These are phyloP conservation scores for Bhutanitis thaidina DNA, from an alignment of 2,888 invertebrate genomes.

Conservation along the genomic window DNA sequence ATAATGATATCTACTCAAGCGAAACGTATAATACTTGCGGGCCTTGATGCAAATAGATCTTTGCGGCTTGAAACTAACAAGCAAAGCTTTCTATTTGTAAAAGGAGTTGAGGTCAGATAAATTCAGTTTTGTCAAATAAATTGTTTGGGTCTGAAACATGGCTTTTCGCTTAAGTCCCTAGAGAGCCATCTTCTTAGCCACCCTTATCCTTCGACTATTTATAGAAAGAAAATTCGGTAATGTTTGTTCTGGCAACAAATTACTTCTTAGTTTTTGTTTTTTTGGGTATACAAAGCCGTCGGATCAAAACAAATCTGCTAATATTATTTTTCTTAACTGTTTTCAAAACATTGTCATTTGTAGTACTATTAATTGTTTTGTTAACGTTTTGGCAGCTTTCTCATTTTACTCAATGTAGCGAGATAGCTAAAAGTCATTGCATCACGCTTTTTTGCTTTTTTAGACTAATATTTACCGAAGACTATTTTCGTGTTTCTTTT, in stretches of 20 bases:
- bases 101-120: slow-evolving; percentile 6
- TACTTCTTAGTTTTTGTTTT: too few relatives aligned
- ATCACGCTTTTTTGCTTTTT: not conserved
- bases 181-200: not conserved
- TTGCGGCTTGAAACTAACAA: not conserved
- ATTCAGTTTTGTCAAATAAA: not conserved
- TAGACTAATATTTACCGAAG: not conserved
- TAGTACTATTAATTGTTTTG: not conserved
- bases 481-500: too few relatives aligned
- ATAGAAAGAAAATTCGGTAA: too few relatives aligned
- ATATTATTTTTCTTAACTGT: too few relatives aligned
- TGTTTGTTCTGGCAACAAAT: too few relatives aligned
- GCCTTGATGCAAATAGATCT: slow-evolving; percentile 1
- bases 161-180: not conserved
- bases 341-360: too few relatives aligned
- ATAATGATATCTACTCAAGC: not conserved
- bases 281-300: too few relatives aligned
- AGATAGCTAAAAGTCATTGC: not conserved
- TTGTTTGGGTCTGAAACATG: slow-evolving; percentile 4
- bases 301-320: too few relatives aligned
- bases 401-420: not conserved
- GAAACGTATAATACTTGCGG: not conserved
- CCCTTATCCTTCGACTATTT: not conserved
- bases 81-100: slow-evolving; percentile 13
- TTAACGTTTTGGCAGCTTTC: not conserved